Percentiles rank a stretch among this genome's conserved stretches.
These are phyloP conservation scores for Eulithis prunata DNA, from an alignment of 2,888 invertebrate genomes.

Conservation along the genomic window DNA sequence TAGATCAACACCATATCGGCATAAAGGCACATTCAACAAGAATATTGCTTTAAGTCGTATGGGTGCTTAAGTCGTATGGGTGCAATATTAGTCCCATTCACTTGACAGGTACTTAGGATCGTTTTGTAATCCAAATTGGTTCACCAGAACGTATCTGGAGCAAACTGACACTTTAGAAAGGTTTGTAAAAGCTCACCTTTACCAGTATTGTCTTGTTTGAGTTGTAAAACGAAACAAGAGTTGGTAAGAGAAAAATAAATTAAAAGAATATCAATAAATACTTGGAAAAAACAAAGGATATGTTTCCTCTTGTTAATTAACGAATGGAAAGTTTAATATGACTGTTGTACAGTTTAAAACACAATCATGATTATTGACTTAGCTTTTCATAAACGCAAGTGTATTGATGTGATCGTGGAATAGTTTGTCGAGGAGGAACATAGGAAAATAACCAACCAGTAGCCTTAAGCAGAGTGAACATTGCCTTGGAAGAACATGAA, in stretches of 20 bases:
- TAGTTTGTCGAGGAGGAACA: too few relatives aligned
- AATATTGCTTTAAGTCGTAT: slow-evolving; percentile 26
- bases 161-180: slow-evolving; percentile 37
- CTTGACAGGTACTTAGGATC: slow-evolving; percentile 28
- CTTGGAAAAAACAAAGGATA: slow-evolving; percentile 1
- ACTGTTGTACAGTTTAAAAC: not conserved
- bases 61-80: slow-evolving; percentile 35
- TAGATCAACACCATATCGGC: not conserved
- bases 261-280: not conserved
- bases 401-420: too few relatives aligned
- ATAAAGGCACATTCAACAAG: slow-evolving; percentile 10
- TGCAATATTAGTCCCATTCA: slow-evolving; percentile 41
- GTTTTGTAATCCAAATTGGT: slow-evolving; percentile 42
- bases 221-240: slow-evolving; percentile 13
- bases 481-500: too few relatives aligned
- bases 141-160: slow-evolving; percentile 28
- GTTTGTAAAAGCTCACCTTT: slow-evolving; percentile 20
- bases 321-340: not conserved
- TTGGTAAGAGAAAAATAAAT: not conserved
- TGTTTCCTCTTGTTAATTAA: not conserved
- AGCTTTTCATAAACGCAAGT: too few relatives aligned
- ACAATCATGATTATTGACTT: too few relatives aligned
- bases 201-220: slow-evolving; percentile 18
- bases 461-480: too few relatives aligned
- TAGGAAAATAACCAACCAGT: too few relatives aligned